Evolutionary conservation across 2,113 vertebrate genomes (phyloP).

Genomic region (Labeo rohita): DNA sequence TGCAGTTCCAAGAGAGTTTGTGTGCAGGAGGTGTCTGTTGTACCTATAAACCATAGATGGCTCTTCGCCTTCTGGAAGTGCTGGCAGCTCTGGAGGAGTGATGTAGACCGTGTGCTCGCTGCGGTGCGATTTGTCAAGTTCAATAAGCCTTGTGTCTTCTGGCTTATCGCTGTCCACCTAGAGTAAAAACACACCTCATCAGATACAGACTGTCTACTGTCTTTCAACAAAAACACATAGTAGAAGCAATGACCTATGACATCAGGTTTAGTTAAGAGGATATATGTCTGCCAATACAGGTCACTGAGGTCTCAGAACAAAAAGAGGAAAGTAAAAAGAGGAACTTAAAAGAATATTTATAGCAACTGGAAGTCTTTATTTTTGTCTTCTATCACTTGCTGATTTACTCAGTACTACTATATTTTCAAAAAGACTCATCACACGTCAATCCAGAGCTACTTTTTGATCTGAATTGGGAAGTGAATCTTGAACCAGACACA

Average conservation of each 20-base stretch:
- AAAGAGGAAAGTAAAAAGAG: neutral
- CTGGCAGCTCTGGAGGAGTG: slow-evolving; percentile 94
- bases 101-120: slow-evolving; percentile 98
- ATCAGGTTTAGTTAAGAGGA: neutral
- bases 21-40: neutral
- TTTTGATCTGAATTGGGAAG: neutral
- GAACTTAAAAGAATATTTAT: neutral
- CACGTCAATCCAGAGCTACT: neutral
- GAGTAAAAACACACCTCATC: slow-evolving; percentile 44
- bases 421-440: neutral
- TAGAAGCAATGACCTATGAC: neutral
- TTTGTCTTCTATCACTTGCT: neutral
- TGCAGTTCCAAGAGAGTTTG: neutral
- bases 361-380: neutral
- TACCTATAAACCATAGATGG: slow-evolving; percentile 93
- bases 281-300: neutral
- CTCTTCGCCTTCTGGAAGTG: slow-evolving; percentile 89
- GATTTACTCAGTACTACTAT: neutral
- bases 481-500: slow-evolving; percentile 25
- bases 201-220: neutral
- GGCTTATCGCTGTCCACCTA: slow-evolving; percentile 90
- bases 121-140: slow-evolving; percentile 93
- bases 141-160: slow-evolving; percentile 89
- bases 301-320: neutral
- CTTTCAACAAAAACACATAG: neutral